Percentiles rank a stretch among this genome's conserved stretches.
Conservation (phyloP, 2,113 vertebrate genomes). For the Mastomys coucha region DNA sequence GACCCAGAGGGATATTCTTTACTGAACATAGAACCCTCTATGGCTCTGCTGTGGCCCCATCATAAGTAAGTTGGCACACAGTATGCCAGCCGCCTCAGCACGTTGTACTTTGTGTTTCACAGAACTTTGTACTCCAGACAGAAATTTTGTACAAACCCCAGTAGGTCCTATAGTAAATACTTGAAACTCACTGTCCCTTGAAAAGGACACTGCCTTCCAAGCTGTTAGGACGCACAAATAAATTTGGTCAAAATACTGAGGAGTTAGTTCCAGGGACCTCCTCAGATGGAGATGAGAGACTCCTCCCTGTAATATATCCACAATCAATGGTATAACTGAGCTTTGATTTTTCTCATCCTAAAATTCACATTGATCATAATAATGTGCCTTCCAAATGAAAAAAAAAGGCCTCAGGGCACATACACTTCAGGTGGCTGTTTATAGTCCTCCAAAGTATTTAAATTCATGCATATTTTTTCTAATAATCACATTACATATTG, state of each 20-base stretch:
- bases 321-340: not conserved
- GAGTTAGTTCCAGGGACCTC: not conserved
- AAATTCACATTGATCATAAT: not conserved
- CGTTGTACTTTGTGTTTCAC: not conserved
- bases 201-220: not conserved
- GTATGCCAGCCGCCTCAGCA: not conserved
- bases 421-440: not conserved
- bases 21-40: not conserved
- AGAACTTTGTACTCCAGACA: not conserved
- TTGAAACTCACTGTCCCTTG: not conserved
- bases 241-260: not conserved
- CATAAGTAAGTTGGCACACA: not conserved
- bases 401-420: not conserved
- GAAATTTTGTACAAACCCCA: not conserved
- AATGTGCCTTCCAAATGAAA: not conserved
- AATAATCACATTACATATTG: not conserved
- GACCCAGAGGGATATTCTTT: not conserved
- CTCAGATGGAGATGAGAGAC: not conserved
- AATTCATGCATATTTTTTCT: not conserved
- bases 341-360: not conserved
- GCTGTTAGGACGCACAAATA: not conserved
- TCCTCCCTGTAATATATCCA: not conserved
- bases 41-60: not conserved
- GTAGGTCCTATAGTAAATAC: not conserved
- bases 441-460: not conserved